Percentiles rank a stretch among this genome's conserved stretches.
Evolutionary conservation across 2,113 vertebrate species (phyloP).

Genomic region (Perccottus glenii): DNA sequence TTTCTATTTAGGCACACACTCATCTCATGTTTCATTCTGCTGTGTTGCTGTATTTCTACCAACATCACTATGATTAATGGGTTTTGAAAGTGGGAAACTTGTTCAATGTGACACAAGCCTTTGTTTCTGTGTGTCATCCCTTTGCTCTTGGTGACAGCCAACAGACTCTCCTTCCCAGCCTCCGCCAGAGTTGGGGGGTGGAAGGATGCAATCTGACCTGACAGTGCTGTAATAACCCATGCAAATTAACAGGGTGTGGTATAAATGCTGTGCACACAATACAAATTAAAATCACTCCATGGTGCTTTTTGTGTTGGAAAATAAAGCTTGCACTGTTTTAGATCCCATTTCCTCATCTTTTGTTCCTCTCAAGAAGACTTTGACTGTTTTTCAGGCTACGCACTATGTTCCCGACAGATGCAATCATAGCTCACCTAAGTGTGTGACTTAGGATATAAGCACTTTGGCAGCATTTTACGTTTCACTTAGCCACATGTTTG

Average conservation of each 20-base stretch:
- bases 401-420: slow-evolving; percentile 25
- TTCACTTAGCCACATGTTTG: slow-evolving; percentile 19
- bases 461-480: slow-evolving; percentile 33
- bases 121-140: slow-evolving; percentile 70
- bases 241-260: slow-evolving; percentile 72
- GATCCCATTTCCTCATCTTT: slow-evolving; percentile 44
- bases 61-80: slow-evolving; percentile 73
- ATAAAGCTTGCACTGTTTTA: slow-evolving; percentile 55
- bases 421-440: slow-evolving; percentile 31
- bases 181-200: slow-evolving; percentile 24
- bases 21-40: slow-evolving; percentile 7
- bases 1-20: slow-evolving; percentile 16
- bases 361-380: slow-evolving; percentile 37
- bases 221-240: slow-evolving; percentile 75
- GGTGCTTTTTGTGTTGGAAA: slow-evolving; percentile 38
- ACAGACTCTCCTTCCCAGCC: slow-evolving; percentile 30
- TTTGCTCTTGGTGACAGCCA: slow-evolving; percentile 64
- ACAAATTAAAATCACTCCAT: slow-evolving; percentile 69
- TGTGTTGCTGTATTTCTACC: slow-evolving; percentile 34
- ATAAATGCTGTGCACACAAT: slow-evolving; percentile 71
- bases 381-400: slow-evolving; percentile 53
- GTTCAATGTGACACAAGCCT: slow-evolving; percentile 71
- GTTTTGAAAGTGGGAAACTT: slow-evolving; percentile 56
- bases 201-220: slow-evolving; percentile 67
- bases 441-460: slow-evolving; percentile 35